Percentiles rank a stretch among this genome's conserved stretches.
These are phyloP conservation scores for Hippocampus comes DNA, from an alignment of 2,113 vertebrate genomes.

Conservation along the genomic window DNA sequence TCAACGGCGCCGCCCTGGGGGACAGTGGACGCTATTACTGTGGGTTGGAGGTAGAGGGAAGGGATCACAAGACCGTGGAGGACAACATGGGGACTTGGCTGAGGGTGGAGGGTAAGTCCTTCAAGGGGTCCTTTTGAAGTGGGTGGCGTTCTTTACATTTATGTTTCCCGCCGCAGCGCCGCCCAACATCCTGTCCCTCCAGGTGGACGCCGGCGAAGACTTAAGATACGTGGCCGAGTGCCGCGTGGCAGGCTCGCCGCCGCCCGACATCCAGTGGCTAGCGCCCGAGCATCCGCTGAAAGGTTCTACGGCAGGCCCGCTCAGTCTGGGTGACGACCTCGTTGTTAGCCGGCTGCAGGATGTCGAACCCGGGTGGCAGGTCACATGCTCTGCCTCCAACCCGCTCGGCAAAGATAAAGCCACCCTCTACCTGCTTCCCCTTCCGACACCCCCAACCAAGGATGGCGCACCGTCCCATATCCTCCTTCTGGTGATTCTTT, in stretches of 20 bases:
- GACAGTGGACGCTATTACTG: constrained; percentile 89
- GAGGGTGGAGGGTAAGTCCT: constrained; percentile 76
- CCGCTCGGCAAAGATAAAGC: constrained; percentile 71
- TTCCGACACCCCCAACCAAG: background rate
- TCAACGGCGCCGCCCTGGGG: constrained; percentile 78
- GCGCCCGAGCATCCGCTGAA: constrained; percentile 65
- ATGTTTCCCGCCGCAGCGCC: constrained; percentile 67
- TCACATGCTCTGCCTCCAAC: constrained; percentile 83
- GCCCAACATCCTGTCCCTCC: constrained; percentile 82
- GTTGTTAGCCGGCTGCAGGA: constrained; percentile 75
- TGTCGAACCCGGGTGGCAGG: constrained; percentile 78
- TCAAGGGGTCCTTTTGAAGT: background rate
- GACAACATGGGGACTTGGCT: constrained; percentile 84
- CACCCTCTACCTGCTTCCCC: constrained; percentile 63
- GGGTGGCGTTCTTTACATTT: background rate
- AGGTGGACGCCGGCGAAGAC: constrained; percentile 67
- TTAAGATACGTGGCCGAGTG: constrained; percentile 77
- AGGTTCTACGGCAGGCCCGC: constrained; percentile 16
- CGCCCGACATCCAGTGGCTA: constrained; percentile 76
- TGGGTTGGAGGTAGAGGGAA: constrained; percentile 80
- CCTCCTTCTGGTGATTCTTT: constrained; percentile 59
- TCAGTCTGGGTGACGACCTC: constrained; percentile 59
- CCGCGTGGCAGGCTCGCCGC: constrained; percentile 83
- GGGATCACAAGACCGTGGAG: constrained; percentile 79
- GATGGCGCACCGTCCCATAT: constrained; percentile 20